These are phyloP conservation scores for Matsumyia berberina DNA, from an alignment of 2,888 invertebrate genomes.

Conservation along the genomic window DNA sequence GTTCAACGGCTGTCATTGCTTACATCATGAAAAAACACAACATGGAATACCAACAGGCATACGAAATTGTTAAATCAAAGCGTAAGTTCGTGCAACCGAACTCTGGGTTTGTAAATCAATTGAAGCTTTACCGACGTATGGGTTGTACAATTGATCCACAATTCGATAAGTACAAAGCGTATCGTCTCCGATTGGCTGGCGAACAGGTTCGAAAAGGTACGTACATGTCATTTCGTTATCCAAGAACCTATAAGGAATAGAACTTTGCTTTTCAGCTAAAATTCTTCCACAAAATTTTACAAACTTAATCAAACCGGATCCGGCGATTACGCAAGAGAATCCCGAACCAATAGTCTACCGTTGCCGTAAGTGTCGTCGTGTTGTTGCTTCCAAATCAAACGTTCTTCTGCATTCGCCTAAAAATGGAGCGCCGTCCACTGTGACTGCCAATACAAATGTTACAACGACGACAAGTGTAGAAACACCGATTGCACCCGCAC, in stretches of 20 bases:
- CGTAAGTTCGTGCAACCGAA: conserved; percentile 91
- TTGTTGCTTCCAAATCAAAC: conserved; percentile 92
- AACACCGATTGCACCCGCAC: conserved; percentile 73
- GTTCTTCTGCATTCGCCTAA: conserved; percentile 88
- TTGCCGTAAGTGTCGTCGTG: conserved; percentile 92
- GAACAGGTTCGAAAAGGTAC: conserved; percentile 91
- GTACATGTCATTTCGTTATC: neutral
- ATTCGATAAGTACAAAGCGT: conserved; percentile 90
- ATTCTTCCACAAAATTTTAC: conserved; percentile 92
- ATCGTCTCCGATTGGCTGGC: conserved; percentile 91
- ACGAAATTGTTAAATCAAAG: conserved; percentile 88
- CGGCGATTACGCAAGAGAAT: conserved; percentile 89
- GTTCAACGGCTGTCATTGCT: conserved; percentile 93
- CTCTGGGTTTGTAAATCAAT: conserved; percentile 91
- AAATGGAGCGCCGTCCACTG: conserved; percentile 43
- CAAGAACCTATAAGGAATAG: neutral
- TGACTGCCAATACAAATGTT: conserved; percentile 10
- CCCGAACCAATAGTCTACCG: conserved; percentile 94
- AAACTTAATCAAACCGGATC: conserved; percentile 92
- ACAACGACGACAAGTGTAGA: conserved; percentile 27
- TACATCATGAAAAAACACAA: conserved; percentile 94
- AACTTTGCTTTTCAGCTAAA: conserved; percentile 86
- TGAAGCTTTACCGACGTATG: conserved; percentile 92
- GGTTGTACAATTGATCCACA: conserved; percentile 88
- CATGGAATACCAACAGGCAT: conserved; percentile 90